These are phyloP conservation scores for Sebastolobus altivelis DNA, from an alignment of 2,797 vertebrate species.

Conservation along the genomic window DNA sequence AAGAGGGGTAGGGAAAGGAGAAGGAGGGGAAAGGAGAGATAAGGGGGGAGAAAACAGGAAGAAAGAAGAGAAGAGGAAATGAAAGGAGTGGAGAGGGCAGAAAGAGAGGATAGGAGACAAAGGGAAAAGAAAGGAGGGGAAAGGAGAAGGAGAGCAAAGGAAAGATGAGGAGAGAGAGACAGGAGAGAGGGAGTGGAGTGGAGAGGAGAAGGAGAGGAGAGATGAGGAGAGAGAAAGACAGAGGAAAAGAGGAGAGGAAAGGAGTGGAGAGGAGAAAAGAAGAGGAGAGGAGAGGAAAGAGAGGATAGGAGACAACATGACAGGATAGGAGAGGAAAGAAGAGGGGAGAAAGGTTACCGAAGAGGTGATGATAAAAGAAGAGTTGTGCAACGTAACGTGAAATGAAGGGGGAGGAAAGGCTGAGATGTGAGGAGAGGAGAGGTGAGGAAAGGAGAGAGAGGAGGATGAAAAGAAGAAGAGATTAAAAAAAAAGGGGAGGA, in stretches of 20 bases:
- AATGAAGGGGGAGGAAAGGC: conserved; percentile 19
- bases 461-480: conserved; percentile 44
- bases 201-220: neutral
- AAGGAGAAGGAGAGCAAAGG: neutral
- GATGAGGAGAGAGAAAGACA: neutral
- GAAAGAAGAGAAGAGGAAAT: neutral
- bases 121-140: neutral
- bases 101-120: too few species aligned
- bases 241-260: neutral
- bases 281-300: conserved; percentile 7
- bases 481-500: conserved; percentile 22
- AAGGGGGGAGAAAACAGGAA: neutral
- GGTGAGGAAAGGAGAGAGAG: conserved; percentile 15
- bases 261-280: conserved; percentile 18
- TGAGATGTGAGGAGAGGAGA: conserved; percentile 7
- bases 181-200: neutral
- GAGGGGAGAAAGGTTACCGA: conserved; percentile 15
- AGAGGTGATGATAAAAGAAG: conserved; percentile 34
- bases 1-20: neutral
- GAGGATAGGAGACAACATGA: too few species aligned
- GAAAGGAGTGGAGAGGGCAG: neutral
- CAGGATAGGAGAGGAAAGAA: neutral
- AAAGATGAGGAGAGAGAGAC: too few species aligned
- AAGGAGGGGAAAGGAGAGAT: neutral
- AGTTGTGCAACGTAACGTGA: conserved; percentile 43